Base-by-base conservation (phyloP, 2,888 invertebrate genomes). In the Thysanoteuthis rhombus region DNA sequence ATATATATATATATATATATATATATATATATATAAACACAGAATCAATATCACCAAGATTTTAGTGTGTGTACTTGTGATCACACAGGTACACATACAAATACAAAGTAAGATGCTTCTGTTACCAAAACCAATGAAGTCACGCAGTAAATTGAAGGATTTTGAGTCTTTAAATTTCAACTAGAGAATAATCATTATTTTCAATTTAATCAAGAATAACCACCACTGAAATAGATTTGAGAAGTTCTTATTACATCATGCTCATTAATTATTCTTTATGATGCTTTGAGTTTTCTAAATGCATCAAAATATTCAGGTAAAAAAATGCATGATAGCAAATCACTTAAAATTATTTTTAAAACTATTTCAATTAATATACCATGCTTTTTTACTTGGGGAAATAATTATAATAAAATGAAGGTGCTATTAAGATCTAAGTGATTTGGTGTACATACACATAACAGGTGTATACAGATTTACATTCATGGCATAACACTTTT, bases 371-470 rank as follows among this genome's bases (percentile, higher is more conserved):
- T 52, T 47, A 47, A 19, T 75, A 75, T 75, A 75, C 58, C 75
- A 75, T n/a, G 4, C 4, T 58, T 58, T 58, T 58, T 28, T 58
- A 16, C 19, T 32, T 58, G 12, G 58, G 32, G 32, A 75, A 75
- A 75, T n/a, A 75, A 75, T 75, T 75, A n/a, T n/a, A 75, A n/a
- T 75, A 75, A n/a, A 75, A 75, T n/a, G 75, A 75, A n/a, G 75
- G 75, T 75, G 75, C n/a, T n/a, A 75, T 75, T 75, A n/a, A n/a
- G n/a, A 75, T 75, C 36, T 36, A n/a, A 75, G n/a, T 75, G n/a
- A 75, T 75, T 36, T 75, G 75, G 75, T 75, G 75, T 75, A 75
- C 32, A 75, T 75, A 75, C n/a, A 75, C n/a, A 75, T 75, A n/a
- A 75, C 75, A 75, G 12, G 75, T 75, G 75, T 75, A 36, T 36